Percentiles rank a stretch among this genome's conserved stretches.
These are phyloP conservation scores for Pleuronectes platessa DNA, from an alignment of 2,113 vertebrate species.

Conservation along the genomic window DNA sequence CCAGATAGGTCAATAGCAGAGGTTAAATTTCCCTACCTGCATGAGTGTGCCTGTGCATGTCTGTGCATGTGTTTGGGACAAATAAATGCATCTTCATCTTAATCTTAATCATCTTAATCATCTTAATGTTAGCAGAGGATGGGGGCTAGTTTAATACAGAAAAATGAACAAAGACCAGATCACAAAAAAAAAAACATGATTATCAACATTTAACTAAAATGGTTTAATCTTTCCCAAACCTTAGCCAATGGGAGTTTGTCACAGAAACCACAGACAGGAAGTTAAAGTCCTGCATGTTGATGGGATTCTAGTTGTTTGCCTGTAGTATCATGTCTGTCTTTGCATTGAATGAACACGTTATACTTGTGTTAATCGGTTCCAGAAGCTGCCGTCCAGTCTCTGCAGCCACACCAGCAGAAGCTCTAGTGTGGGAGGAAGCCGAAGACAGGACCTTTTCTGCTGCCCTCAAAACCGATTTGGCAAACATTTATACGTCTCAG, in stretches of 20 bases:
- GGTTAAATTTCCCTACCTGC: no score
- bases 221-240: not conserved
- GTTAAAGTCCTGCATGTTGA: not conserved
- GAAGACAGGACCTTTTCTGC: conserved; percentile 24
- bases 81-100: no score
- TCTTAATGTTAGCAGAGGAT: not conserved
- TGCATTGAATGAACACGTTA: conserved; percentile 18
- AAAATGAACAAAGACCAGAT: not conserved
- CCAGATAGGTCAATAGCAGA: no score
- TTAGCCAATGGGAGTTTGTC: not conserved
- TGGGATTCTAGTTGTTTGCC: not conserved
- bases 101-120: no score
- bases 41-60: no score
- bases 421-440: conserved; percentile 34
- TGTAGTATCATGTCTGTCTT: not conserved
- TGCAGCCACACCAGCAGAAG: conserved; percentile 13
- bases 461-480: conserved; percentile 41
- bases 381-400: conserved; percentile 7
- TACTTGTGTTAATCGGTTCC: conserved; percentile 9
- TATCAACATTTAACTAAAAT: not conserved
- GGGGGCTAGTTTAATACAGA: not conserved
- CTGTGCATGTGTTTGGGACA: no score
- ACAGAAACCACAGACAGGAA: no score
- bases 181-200: not conserved
- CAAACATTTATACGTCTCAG: conserved; percentile 32